Evolutionary conservation across 2,113 vertebrate species (phyloP), one percentile per base, ranked within the genome.

Genomic region (Oceanodroma tethys): DNA sequence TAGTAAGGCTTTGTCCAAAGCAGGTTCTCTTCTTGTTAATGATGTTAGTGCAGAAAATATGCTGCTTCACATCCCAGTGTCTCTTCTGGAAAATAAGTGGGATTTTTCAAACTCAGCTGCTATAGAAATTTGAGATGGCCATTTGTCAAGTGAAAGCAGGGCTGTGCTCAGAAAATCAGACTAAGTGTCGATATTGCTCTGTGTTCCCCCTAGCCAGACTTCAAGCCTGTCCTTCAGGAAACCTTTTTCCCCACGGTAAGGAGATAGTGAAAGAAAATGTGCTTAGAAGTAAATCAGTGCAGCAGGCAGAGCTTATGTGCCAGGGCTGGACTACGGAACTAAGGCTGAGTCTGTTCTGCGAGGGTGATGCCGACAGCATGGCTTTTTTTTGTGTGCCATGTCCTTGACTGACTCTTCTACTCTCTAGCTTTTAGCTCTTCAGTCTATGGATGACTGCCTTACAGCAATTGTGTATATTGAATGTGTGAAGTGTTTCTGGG

Each of bases 401-500:
- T 74, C 86, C 94, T 94, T 70, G 86, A 3, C 55, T 86, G 94
- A 59, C 55, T 95, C 48, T 45, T 50, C 67, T 92, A 4, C 26
- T 55, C 16, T 36, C 45, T 45, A 52, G 66, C 71, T 81, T 81
- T 78, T 32, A 68, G 63, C 71, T 81, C 50, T 36, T 34, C 25
- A 43, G 13, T 16, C 83, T 20, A 13, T 78, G 76, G 65, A 14
- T 71, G 84, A 13, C 56, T 82, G 90, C 70, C 26, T 56, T 74
- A 15, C 38, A 70, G 48, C 0, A 3, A 38, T 38, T 27, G 70
- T 4, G 25, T 22, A 2, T 40, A 2, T 11, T 66, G 78, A 66
- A 43, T 13, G 62, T 79, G 82, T 58, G 80, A 81, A 81, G 50
- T 22, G 43, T 53, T 87, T 58, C 68, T 65, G 95, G 70, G 70